Evolutionary conservation across 2,797 vertebrate genomes (phyloP).

Genomic region (Megaceryle alcyon): DNA sequence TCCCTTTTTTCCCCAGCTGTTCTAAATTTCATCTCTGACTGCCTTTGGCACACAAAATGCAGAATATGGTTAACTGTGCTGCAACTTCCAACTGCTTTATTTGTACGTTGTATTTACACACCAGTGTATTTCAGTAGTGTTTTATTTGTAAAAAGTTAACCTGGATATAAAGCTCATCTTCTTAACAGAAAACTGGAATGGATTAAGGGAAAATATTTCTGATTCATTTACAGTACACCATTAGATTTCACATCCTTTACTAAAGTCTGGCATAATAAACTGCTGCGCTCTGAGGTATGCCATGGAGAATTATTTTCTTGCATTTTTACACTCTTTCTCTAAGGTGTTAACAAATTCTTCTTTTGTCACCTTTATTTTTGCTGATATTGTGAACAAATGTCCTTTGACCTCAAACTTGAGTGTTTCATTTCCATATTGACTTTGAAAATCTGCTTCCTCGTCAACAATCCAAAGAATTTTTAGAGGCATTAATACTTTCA

Average conservation of each 20-base stretch:
- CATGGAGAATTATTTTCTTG: neutral
- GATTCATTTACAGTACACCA: neutral
- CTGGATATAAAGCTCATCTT: neutral
- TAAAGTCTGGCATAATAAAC: neutral
- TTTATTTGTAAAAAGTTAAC: neutral
- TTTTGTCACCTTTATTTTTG: neutral
- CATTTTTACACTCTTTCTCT: neutral
- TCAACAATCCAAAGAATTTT: neutral
- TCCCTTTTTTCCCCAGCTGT: accelerated
- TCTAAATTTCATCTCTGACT: neutral
- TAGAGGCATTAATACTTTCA: neutral
- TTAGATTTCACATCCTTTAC: neutral
- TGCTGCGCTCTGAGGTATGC: neutral
- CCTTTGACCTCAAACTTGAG: neutral
- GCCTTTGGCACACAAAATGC: neutral
- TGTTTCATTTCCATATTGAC: neutral
- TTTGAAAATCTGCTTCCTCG: neutral
- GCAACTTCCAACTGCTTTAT: neutral
- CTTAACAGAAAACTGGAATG: neutral
- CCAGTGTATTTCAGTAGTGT: neutral
- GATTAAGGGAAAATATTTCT: neutral
- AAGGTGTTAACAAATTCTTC: neutral
- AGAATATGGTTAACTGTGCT: neutral
- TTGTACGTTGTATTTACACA: neutral
- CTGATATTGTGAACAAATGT: neutral